Base-by-base conservation (phyloP, 2,888 invertebrate genomes). In the Drosophila glabriapex region DNA sequence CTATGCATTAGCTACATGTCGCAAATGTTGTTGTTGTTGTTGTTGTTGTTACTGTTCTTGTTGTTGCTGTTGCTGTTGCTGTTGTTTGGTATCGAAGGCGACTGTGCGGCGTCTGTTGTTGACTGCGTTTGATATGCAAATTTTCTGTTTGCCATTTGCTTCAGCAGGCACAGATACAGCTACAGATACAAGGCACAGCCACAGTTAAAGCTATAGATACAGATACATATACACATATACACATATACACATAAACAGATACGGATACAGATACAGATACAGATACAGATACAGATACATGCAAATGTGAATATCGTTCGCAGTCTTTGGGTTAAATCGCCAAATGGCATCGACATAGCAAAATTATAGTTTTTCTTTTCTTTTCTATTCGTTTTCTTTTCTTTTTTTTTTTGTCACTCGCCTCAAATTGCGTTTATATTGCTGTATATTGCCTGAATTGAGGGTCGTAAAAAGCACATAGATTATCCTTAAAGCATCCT, bases 41-140 rank as follows among this genome's bases (percentile, higher is more conserved):
- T 73, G 25, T n/a, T 62, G 41, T 39, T 69, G 33, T 55, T 46
- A 37, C 12, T 59, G 59, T 46, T 60, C n/a, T 69, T 58, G 28
- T 35, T 65, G 63, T 9, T 67, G 29, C 41, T 46, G 29, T 9
- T 62, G 49, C 14, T 64, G 64, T 59, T 72, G 41, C 50, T 65
- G 16, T 22, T 64, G 84, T 73, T 22, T 69, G 68, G 77, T 71
- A 79, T 82, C 71, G 79, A 85, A 82, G 80, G 85, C 85, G 90
- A 85, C 85, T 89, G 74, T 85, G 88, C 85, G 88, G 76, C 88
- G 88, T 89, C 82, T 84, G 90, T 80, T 88, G 85, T 78, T 77
- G 73, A 71, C 90, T 79, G 80, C 85, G 90, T 86, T 86, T 90
- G 89, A 86, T 86, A 86, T 86, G 85, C 90, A 86, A 86, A 86